Base-by-base conservation (phyloP, 1,140 invertebrate species). In the Glossosoma conforme region DNA sequence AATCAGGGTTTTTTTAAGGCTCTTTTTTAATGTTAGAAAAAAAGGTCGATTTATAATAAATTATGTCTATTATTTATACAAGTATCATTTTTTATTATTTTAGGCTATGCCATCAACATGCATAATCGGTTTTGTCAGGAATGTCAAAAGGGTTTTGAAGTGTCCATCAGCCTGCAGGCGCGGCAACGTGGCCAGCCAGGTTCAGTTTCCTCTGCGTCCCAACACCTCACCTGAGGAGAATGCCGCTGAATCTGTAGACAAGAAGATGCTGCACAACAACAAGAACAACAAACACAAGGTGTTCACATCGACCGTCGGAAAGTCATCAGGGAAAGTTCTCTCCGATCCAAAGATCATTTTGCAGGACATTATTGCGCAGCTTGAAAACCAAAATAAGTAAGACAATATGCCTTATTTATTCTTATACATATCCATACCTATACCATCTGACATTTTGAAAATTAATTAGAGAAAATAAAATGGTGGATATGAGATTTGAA, bases 311-410 rank as follows among this genome's bases (percentile, higher is more conserved):
- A 75, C 72, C 6, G 68, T 75, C 1, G 67, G 72, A 2, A 75
- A 75, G 50, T 70, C 71, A 14, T 69, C 68, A 0, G 72, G 72
- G 0, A 66, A 68, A 41, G 60, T 42, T 19, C 60, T 59, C 0
- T 64, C 59, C 35, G 68, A 72, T 52, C 72, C 73, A 5, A 59
- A 72, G 22, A 54, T 62, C 13, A 75, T 82, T 50, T 61, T 83
- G 20, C 76, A 82, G 54, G 72, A 78, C 58, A 77, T 84, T 44
- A 83, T 84, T 36, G 64, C 62, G 43, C 75, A 81, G 49, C 63
- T 84, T 40, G 81, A 83, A 65, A 65, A 70, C 40, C 78, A 82
- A 64, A 80, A 81, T 15, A 59, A 33, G 54, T 56, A 22, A 43
- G n/a, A n/a, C n/a, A n/a, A n/a, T n/a, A n/a, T n/a, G 44, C 2